These are phyloP conservation scores for Mamestra brassicae DNA, from an alignment of 2,888 invertebrate genomes.

Conservation along the genomic window DNA sequence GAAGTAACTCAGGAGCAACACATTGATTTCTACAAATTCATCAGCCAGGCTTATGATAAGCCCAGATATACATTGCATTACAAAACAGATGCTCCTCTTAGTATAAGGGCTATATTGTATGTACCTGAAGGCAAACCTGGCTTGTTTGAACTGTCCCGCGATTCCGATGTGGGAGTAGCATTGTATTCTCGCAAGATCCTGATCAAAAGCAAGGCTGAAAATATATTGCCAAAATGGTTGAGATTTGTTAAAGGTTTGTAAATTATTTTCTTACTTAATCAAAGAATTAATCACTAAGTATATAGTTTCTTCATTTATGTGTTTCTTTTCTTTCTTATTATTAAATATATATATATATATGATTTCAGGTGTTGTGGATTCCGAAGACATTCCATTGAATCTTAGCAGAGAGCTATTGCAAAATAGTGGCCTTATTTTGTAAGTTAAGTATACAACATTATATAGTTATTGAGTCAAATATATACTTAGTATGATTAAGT, in stretches of 20 bases:
- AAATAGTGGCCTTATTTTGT: constrained; percentile 97
- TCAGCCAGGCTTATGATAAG: constrained; percentile 96
- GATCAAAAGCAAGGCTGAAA: constrained; percentile 97
- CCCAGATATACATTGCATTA: constrained; percentile 98
- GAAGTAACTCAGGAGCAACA: constrained; percentile 96
- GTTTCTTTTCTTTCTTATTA: not conserved
- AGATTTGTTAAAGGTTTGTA: constrained; percentile 96
- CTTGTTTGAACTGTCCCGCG: constrained; percentile 97
- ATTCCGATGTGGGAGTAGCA: constrained; percentile 96
- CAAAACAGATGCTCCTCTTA: constrained; percentile 97
- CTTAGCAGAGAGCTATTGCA: constrained; percentile 98
- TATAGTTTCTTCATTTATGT: not conserved
- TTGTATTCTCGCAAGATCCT: constrained; percentile 98
- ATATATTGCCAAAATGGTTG: constrained; percentile 98
- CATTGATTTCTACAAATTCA: constrained; percentile 97
- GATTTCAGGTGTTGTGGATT: constrained; percentile 96
- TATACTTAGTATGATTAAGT: not conserved
- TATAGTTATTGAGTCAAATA: not conserved
- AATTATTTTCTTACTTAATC: not conserved
- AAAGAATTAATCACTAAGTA: not conserved
- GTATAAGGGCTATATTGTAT: constrained; percentile 97
- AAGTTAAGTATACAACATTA: constrained; percentile 67
- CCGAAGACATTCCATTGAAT: constrained; percentile 99
- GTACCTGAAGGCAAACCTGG: constrained; percentile 98
- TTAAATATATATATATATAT: not conserved